A percentile compares a stretch with the other conserved stretches of the same genome.
phyloP scores from a whole-genome alignment of 2,888 invertebrate species.

The Ectemnius lituratus region DNA sequence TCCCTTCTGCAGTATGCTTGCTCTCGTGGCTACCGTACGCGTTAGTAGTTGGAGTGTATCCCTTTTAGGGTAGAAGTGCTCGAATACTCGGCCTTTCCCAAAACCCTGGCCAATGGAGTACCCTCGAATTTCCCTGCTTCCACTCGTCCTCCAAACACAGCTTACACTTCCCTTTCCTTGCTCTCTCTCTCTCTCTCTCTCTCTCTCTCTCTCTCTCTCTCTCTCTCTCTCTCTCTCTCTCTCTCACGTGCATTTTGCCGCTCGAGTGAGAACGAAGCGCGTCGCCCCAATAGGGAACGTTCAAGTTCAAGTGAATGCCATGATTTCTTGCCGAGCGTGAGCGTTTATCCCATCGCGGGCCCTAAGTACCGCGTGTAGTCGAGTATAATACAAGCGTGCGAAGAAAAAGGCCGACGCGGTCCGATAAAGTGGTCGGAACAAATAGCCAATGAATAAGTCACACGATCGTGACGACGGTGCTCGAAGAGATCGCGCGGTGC shows the following conservation, averaged over 20 bases:
- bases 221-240: neutral
- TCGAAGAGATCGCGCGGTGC: conserved; percentile 17
- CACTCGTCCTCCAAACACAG: neutral
- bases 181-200: neutral
- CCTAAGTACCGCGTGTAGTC: neutral
- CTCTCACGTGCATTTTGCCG: neutral
- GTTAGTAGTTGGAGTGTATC: no score
- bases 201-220: neutral
- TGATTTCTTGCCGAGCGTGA: no score
- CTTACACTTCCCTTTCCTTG: neutral
- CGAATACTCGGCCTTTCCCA: conserved; percentile 7
- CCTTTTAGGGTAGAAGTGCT: conserved; percentile 22
- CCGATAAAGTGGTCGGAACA: conserved; percentile 31
- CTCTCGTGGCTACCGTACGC: conserved; percentile 61
- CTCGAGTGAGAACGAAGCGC: no score
- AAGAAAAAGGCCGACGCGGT: conserved; percentile 11
- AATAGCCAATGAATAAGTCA: conserved; percentile 53
- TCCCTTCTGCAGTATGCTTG: conserved; percentile 70
- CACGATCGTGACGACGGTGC: conserved; percentile 42
- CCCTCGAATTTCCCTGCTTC: neutral
- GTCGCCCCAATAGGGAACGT: no score
- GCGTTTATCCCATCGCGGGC: neutral
- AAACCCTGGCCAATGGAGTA: neutral
- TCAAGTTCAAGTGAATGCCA: no score
- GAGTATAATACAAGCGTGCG: neutral